A percentile compares a stretch with the other conserved stretches of the same genome.
These are phyloP conservation scores for Microchrysa polita DNA, from an alignment of 2,888 invertebrate genomes.

Conservation along the genomic window DNA sequence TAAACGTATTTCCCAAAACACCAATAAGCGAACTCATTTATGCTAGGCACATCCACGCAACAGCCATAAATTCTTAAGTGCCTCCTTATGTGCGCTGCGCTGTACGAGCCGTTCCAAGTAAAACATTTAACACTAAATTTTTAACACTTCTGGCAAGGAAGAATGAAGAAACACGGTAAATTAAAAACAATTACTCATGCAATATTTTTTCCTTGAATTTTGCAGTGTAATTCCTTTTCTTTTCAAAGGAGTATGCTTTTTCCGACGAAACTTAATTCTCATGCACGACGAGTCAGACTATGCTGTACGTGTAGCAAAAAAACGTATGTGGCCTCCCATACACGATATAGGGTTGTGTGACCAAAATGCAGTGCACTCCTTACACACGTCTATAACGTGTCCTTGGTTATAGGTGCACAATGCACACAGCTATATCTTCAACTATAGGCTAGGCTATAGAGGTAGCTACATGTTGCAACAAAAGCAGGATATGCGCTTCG, in stretches of 20 bases:
- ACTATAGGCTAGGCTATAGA: not conserved
- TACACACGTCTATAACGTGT: not conserved
- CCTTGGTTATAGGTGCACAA: not conserved
- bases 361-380: too few species aligned
- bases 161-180: not conserved
- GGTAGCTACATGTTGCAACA: not conserved
- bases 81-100: too few species aligned
- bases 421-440: not conserved
- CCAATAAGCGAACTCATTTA: too few species aligned
- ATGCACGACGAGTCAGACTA: constrained; percentile 12
- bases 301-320: constrained; percentile 6
- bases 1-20: too few species aligned
- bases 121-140: constrained; percentile 11
- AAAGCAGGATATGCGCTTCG: constrained; percentile 30
- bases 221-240: constrained; percentile 26
- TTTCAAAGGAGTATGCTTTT: constrained; percentile 12
- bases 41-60: too few species aligned
- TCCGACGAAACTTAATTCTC: constrained; percentile 16
- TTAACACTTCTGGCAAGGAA: not conserved
- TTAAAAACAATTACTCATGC: constrained; percentile 18
- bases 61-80: too few species aligned
- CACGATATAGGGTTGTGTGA: too few species aligned
- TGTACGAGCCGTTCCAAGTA: not conserved
- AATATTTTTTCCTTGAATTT: constrained; percentile 11
- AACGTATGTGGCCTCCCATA: not conserved